Base-by-base conservation (phyloP, 2,797 vertebrate genomes). In the Hemitrygon akajei region DNA sequence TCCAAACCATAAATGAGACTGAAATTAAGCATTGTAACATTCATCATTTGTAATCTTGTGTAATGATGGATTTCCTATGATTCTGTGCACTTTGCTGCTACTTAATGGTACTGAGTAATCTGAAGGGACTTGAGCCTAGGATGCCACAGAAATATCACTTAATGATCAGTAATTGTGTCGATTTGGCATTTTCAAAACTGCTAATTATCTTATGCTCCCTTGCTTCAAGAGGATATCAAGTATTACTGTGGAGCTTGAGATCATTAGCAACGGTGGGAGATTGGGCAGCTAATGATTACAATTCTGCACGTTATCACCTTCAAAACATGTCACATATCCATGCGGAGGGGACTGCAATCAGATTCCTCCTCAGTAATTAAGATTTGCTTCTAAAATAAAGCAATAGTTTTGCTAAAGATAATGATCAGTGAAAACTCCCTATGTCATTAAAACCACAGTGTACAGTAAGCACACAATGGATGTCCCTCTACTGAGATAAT, bases 141-240 rank as follows among this genome's bases (percentile, higher is more conserved):
- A 71, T 71, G 34, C 37, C 69, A 47, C 25, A 30, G 37, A 56
- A 92, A 87, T 66, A 66, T 66, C 84, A 66, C 60, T 56, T 47
- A 25, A 7, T 73, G 91, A 75, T 47, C 91, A 40, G 12, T 75
- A 75, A 12, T 75, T 47, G 69, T 75, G 91, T 47, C 47, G 9
- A 92, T 73, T 12, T 56, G 71, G 11, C 12, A 11, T 92, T 69
- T 75, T 73, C 12, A 2, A 20, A 47, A 25, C 91, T 30, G 37
- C 69, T 47, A 92, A 92, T 92, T 20, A 92, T 92, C 66, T 75
- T 22, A 30, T 47, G 66, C 91, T 92, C 34, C 69, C 25, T 40
- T 47, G 89, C 34, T 25, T 71, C 66, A 91, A 22, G 89, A 73
- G 66, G 37, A 10, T 75, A 56, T 11, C 60, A 89, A 89, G 22